phyloP scores from a whole-genome alignment of 2,113 vertebrate species.

The Helogale parvula region DNA sequence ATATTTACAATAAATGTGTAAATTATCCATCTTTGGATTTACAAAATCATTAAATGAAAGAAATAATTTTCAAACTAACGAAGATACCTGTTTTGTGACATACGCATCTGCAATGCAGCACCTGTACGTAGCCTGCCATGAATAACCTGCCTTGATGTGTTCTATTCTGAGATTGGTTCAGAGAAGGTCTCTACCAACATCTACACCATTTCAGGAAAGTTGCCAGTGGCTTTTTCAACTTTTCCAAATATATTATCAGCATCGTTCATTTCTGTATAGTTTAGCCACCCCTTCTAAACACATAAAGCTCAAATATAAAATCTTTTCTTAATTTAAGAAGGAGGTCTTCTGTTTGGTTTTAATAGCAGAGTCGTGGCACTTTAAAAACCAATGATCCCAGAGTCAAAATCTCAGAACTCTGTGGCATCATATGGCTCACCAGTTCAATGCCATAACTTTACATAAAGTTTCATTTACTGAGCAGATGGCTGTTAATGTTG shows the following conservation, averaged over 20 bases:
- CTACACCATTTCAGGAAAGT: neutral
- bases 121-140: neutral
- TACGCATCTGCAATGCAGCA: neutral
- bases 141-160: neutral
- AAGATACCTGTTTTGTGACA: neutral
- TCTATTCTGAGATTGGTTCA: neutral
- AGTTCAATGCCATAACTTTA: neutral
- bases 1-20: neutral
- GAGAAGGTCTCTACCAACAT: neutral
- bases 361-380: neutral
- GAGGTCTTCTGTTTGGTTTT: neutral
- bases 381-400: neutral
- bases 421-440: neutral
- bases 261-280: neutral
- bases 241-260: neutral
- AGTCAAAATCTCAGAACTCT: neutral
- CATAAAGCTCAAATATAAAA: neutral
- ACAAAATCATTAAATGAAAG: neutral
- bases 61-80: neutral
- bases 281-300: neutral
- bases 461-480: neutral
- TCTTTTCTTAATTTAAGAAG: neutral
- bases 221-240: neutral
- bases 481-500: neutral
- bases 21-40: neutral